Percentiles rank a stretch among this genome's conserved stretches.
phyloP scores from a whole-genome alignment of 2,888 invertebrate genomes.

The Lottia scabra region DNA sequence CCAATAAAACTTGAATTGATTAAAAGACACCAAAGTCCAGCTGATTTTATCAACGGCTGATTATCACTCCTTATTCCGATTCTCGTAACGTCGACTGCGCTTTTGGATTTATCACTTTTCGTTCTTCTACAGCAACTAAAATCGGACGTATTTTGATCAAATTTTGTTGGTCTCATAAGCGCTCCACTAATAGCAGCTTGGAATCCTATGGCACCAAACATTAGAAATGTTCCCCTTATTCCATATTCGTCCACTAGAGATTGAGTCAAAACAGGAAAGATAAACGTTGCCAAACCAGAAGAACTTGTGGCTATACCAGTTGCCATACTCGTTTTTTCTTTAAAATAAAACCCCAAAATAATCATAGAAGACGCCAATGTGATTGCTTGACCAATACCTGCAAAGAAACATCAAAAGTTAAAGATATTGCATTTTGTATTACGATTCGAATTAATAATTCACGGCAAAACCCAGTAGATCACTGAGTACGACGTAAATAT shows the following conservation, averaged over 20 bases:
- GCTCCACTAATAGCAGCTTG: not conserved
- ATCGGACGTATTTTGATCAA: not conserved
- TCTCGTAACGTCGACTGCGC: too few species aligned
- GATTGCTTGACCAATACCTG: not conserved
- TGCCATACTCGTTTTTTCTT: not conserved
- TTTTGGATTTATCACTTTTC: not conserved
- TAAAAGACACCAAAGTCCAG: not conserved
- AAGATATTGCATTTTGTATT: too few species aligned
- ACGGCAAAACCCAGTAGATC: too few species aligned
- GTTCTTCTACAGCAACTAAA: not conserved
- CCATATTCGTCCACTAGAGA: not conserved
- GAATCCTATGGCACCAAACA: not conserved
- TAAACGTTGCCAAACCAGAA: not conserved
- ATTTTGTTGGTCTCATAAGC: not conserved
- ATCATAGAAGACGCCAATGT: not conserved
- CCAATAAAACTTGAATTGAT: not conserved
- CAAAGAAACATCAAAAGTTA: too few species aligned
- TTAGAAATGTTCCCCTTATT: not conserved
- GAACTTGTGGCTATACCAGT: not conserved
- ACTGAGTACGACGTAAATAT: too few species aligned
- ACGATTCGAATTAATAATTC: not conserved
- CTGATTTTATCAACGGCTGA: too few species aligned
- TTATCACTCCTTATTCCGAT: too few species aligned
- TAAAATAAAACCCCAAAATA: not conserved
- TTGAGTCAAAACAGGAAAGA: not conserved